Conservation (phyloP, 2,888 invertebrate species). For the Amphipyra tragopoginis region DNA sequence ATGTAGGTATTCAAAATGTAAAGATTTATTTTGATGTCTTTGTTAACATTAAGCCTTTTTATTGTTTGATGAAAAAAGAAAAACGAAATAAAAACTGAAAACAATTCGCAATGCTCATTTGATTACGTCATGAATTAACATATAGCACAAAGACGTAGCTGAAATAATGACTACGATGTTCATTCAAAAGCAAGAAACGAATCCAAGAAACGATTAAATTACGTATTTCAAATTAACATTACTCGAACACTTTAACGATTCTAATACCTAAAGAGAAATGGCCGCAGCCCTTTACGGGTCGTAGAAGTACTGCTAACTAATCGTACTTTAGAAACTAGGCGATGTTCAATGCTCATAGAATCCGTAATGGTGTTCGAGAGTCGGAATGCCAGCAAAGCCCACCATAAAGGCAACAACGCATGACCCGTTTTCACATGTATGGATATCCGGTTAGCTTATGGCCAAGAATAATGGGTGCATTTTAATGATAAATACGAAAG, state of each 20-base stretch:
- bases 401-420: slow-evolving; percentile 69
- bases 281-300: slow-evolving; percentile 43
- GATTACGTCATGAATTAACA: slow-evolving; percentile 34
- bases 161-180: slow-evolving; percentile 20
- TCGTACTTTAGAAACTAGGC: slow-evolving; percentile 65
- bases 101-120: slow-evolving; percentile 14
- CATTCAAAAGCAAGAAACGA: slow-evolving; percentile 23
- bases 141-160: slow-evolving; percentile 39
- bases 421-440: slow-evolving; percentile 84
- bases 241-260: slow-evolving; percentile 21
- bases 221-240: slow-evolving; percentile 34
- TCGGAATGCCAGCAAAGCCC: slow-evolving; percentile 61
- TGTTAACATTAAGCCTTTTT: slow-evolving; percentile 34
- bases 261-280: slow-evolving; percentile 36
- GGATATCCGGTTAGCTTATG: slow-evolving; percentile 82
- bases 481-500: slow-evolving; percentile 65
- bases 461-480: slow-evolving; percentile 76
- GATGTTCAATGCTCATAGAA: slow-evolving; percentile 69
- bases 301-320: slow-evolving; percentile 53
- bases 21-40: slow-evolving; percentile 47
- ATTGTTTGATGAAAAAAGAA: slow-evolving; percentile 17
- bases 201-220: slow-evolving; percentile 27
- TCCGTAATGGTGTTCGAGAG: slow-evolving; percentile 68
- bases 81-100: slow-evolving; percentile 17
- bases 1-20: slow-evolving; percentile 27